Base-by-base conservation (phyloP, 2,113 vertebrate genomes). In the Labrus mixtus region DNA sequence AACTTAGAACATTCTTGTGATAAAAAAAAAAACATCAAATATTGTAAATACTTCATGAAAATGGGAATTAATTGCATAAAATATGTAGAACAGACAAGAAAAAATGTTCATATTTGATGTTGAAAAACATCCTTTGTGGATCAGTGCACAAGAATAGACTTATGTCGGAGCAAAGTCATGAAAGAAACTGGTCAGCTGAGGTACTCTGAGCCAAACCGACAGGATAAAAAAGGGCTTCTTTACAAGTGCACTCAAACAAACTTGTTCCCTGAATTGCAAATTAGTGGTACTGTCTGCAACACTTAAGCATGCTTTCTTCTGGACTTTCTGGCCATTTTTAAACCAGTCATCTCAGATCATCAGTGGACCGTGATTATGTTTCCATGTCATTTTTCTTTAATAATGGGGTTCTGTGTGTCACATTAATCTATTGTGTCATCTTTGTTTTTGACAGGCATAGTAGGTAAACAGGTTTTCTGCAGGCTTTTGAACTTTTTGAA, bases 41-140 rank as follows among this genome's bases (percentile, higher is more conserved):
- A 65, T 66, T 65, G 41, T 88, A 72, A 88, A 91, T 89, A 74
- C 39, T 87, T 84, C 10, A 90, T 82, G 57, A 15, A 62, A 58
- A 55, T 48, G 63, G 53, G 20, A 89, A 76, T 74, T 61, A 81
- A 83, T 82, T 81, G 50, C 75, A 88, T 90, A 33, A 85, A 88
- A 80, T 72, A 86, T 88, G 82, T 68, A 89, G 70, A 83, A 53
- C 45, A 82, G 64, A 84, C 72, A 67, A 33, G n/a, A 70, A 22
- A 63, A 66, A 78, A 65, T 45, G 45, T 83, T 80, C 68, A 76
- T 86, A 71, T 78, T 84, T 81, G 69, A 87, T 77, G 70, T 15
- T 46, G 71, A 66, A 73, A 71, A 72, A 65, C 43, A 56, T 64
- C 66, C 10, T 17, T 10, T 65, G 48, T 57, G 73, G 56, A 57